phyloP scores from a whole-genome alignment of 2,888 invertebrate genomes.

The Calephelis perditalis region DNA sequence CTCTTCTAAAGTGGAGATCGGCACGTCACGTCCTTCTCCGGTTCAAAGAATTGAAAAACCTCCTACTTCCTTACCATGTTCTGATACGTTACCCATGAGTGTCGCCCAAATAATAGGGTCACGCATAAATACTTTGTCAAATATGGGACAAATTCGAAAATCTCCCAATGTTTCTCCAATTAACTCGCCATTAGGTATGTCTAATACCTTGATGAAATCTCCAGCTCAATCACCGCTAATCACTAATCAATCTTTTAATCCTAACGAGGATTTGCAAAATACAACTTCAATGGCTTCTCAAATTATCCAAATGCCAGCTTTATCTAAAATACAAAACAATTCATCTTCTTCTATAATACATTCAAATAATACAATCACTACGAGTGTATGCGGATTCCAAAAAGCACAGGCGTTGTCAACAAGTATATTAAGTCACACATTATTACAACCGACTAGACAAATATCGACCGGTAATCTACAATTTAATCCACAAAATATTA shows the following conservation, averaged over 20 bases:
- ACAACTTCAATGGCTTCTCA: conserved; percentile 54
- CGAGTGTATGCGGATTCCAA: conserved; percentile 55
- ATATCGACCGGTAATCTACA: conserved; percentile 53
- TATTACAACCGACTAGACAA: conserved; percentile 66
- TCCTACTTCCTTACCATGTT: conserved; percentile 37
- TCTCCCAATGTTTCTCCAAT: conserved; percentile 69
- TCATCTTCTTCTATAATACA: conserved; percentile 56
- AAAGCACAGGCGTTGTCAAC: conserved; percentile 60
- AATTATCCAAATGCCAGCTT: conserved; percentile 71
- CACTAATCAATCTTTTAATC: conserved; percentile 47
- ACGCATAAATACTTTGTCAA: conserved; percentile 58
- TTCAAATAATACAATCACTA: conserved; percentile 56
- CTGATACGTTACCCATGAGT: conserved; percentile 57
- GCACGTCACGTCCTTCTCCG: conserved; percentile 56
- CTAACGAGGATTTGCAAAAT: conserved; percentile 46
- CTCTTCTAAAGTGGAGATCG: conserved; percentile 70
- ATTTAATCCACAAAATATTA: conserved; percentile 65
- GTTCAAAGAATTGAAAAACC: conserved; percentile 59
- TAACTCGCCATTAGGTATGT: conserved; percentile 57
- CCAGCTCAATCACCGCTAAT: conserved; percentile 62
- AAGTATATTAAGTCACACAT: conserved; percentile 69
- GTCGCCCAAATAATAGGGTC: conserved; percentile 60
- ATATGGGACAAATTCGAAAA: conserved; percentile 59
- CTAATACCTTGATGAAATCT: conserved; percentile 61
- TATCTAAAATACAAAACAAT: conserved; percentile 64